These are phyloP conservation scores for Channallabes apus DNA, from an alignment of 2,797 vertebrate genomes.

Conservation along the genomic window DNA sequence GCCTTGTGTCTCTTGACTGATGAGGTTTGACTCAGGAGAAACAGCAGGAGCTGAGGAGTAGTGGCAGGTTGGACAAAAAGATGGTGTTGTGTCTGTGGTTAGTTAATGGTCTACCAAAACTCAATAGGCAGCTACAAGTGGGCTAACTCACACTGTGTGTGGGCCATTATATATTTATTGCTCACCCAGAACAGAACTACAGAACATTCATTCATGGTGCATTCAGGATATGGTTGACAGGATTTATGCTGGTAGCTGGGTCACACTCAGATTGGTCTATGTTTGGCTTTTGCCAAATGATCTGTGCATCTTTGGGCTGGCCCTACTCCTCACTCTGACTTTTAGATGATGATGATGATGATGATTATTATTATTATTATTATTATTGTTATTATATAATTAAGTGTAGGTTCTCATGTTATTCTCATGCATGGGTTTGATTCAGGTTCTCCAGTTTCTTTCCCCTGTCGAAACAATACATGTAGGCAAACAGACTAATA, in stretches of 20 bases:
- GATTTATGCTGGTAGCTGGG: background rate
- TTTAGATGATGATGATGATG: background rate
- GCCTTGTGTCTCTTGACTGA: conserved; percentile 37
- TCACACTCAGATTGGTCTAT: background rate
- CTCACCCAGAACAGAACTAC: conserved; percentile 18
- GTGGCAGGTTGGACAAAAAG: conserved; percentile 14
- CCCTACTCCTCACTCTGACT: background rate
- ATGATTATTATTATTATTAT: background rate
- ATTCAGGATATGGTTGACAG: background rate
- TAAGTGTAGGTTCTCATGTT: background rate
- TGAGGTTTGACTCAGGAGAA: conserved; percentile 21
- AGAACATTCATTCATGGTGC: background rate
- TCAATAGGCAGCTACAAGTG: conserved; percentile 20
- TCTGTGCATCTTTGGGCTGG: background rate
- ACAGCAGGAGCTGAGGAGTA: conserved; percentile 18
- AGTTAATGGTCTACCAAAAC: conserved; percentile 23
- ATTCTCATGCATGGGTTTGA: background rate
- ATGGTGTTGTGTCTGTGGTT: conserved; percentile 31
- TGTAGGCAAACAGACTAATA: background rate
- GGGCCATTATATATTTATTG: conserved; percentile 28
- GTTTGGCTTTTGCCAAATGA: background rate
- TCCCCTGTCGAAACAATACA: background rate
- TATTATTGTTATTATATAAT: too few species aligned
- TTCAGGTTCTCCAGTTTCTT: background rate
- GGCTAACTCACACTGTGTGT: conserved; percentile 20